Conservation (phyloP, 2,888 invertebrate species). For the Ptychoptera contaminata region DNA sequence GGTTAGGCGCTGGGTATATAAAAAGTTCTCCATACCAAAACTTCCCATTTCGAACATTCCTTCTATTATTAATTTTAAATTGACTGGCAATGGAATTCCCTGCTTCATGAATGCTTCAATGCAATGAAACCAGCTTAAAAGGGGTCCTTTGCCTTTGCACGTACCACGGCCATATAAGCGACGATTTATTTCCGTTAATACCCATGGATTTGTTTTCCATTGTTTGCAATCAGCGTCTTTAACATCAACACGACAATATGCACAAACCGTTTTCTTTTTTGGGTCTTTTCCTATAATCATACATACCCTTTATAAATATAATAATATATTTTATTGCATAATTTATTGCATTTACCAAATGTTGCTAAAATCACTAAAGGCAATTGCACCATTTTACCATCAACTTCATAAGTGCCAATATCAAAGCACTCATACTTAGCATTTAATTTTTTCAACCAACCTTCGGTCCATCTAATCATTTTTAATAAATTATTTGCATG, state of each 20-base stretch:
- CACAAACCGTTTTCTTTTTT: slow-evolving; percentile 27
- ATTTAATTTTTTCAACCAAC: slow-evolving; percentile 26
- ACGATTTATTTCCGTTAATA: slow-evolving; percentile 21
- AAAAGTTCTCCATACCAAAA: slow-evolving; percentile 25
- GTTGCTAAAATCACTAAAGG: slow-evolving; percentile 28
- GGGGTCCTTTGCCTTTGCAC: slow-evolving; percentile 29
- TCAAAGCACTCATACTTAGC: slow-evolving; percentile 29
- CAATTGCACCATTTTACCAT: slow-evolving; percentile 22
- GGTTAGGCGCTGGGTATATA: slow-evolving; percentile 11
- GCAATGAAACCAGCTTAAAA: slow-evolving; percentile 31
- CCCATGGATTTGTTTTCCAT: slow-evolving; percentile 30
- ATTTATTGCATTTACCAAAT: slow-evolving; percentile 9
- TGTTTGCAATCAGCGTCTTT: slow-evolving; percentile 19
- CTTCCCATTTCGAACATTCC: slow-evolving; percentile 28
- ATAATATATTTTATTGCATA: no score
- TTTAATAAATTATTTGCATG: slow-evolving; percentile 20
- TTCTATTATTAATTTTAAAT: slow-evolving; percentile 31
- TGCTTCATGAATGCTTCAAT: slow-evolving; percentile 24
- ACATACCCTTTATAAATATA: not conserved
- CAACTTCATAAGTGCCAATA: slow-evolving; percentile 21
- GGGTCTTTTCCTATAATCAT: slow-evolving; percentile 13
- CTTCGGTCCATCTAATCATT: slow-evolving; percentile 24
- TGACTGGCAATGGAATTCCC: slow-evolving; percentile 27
- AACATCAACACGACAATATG: slow-evolving; percentile 31
- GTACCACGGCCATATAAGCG: slow-evolving; percentile 28